Base-by-base conservation (phyloP, 2,113 vertebrate species). In the Cariama cristata region DNA sequence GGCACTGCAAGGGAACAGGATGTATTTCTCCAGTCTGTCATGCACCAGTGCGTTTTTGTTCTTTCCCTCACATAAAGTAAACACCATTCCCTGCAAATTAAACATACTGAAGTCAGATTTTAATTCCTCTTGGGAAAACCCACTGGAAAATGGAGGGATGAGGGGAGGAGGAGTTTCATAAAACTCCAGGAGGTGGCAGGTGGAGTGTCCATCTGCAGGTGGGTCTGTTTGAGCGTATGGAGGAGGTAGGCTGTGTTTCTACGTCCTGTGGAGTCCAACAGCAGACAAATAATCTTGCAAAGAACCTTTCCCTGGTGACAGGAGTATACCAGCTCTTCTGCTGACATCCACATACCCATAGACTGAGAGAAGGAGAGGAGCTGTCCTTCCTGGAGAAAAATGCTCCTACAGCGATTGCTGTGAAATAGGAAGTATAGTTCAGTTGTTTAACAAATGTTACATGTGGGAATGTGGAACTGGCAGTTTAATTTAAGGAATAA, bases 381-480 rank as follows among this genome's bases (percentile, higher is more conserved):
- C 42, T 90, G 27, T 14, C 21, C 28, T 85, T 20, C 14, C 19
- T 28, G 12, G 23, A 74, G 49, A 50, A 62, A 35, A 60, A 33
- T 0, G 1, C 8, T 86, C 15, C 52, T 45, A 5, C 45, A 27
- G 49, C 1, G 2, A 0, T 49, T 38, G 79, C 40, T 28, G 8
- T 55, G 60, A 93, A 79, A 55, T 13, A 8, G 6, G 2, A 67
- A 58, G 15, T n/a, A 3, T 6, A 45, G 20, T 21, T 40, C 44
- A 24, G 45, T 11, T 40, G 52, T 32, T 32, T 35, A 62, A 47
- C 42, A 42, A 44, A 79, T 27, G 33, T 26, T 55, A 4, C 11
- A 4, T 14, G 28, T 32, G 14, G 19, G 52, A 60, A 21, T n/a
- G 28, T 6, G 12, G 33, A 88, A 40, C 32, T 3, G 2, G 26